These are phyloP conservation scores for Diabrotica virgifera DNA, from an alignment of 1,140 invertebrate genomes.

Conservation along the genomic window DNA sequence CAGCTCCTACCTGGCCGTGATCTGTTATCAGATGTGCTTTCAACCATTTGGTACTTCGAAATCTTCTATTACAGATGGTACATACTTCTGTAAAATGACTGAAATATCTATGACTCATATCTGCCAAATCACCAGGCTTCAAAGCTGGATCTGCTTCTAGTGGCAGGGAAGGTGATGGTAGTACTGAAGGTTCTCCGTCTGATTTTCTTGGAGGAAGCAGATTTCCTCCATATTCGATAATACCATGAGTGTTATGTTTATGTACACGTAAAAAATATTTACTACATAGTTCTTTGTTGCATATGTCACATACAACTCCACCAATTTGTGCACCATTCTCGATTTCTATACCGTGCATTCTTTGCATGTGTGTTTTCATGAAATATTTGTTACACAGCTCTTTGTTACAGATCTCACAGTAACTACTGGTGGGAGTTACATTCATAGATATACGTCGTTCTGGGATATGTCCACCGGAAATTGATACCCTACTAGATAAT, in stretches of 20 bases:
- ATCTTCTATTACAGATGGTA: slow-evolving; percentile 81
- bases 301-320: slow-evolving; percentile 93
- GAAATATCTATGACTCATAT: slow-evolving; percentile 63
- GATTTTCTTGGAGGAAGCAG: slow-evolving; percentile 53
- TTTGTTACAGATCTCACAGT: slow-evolving; percentile 99
- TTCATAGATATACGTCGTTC: slow-evolving; percentile 42
- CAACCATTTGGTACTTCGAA: slow-evolving; percentile 86
- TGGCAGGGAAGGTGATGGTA: slow-evolving; percentile 39
- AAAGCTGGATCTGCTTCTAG: slow-evolving; percentile 52
- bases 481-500: slow-evolving; percentile 26
- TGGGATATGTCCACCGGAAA: slow-evolving; percentile 24
- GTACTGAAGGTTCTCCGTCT: slow-evolving; percentile 41
- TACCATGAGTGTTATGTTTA: slow-evolving; percentile 97
- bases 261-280: slow-evolving; percentile 97
- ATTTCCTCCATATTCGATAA: slow-evolving; percentile 67
- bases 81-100: slow-evolving; percentile 77
- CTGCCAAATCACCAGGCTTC: slow-evolving; percentile 54
- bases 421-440: slow-evolving; percentile 74
- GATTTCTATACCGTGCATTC: slow-evolving; percentile 97
- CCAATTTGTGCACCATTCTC: slow-evolving; percentile 88
- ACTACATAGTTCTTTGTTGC: slow-evolving; percentile 95
- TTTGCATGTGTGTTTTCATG: slow-evolving; percentile 99
- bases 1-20: slow-evolving; percentile 70
- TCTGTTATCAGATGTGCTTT: slow-evolving; percentile 85
- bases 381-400: slow-evolving; percentile 99